phyloP scores from a whole-genome alignment of 2,888 invertebrate genomes.

The Pandemis cinnamomeana region DNA sequence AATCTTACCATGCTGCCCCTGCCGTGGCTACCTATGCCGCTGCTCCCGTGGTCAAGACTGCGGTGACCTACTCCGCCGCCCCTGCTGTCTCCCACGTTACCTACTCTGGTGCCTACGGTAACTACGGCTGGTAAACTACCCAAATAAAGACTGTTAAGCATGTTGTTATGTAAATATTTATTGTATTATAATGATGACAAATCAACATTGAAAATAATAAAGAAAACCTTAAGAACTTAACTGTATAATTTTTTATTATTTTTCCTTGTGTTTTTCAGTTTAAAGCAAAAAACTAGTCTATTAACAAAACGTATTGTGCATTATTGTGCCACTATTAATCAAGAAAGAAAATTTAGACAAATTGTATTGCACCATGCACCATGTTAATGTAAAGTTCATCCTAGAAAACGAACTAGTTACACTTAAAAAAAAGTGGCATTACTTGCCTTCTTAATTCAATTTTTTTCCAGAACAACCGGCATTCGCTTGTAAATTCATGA shows the following conservation, averaged over 20 bases:
- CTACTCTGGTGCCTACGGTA: slow-evolving; percentile 82
- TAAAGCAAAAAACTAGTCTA: too few relatives aligned
- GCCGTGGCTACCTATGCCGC: slow-evolving; percentile 67
- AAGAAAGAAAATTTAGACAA: too few relatives aligned
- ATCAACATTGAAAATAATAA: slow-evolving; percentile 24
- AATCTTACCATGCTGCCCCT: slow-evolving; percentile 48
- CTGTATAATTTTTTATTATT: not conserved
- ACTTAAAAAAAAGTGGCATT: too few relatives aligned
- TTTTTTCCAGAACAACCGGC: too few relatives aligned
- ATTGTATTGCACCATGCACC: too few relatives aligned
- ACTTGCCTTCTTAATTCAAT: too few relatives aligned
- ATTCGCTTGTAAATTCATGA: too few relatives aligned
- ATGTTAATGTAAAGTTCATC: too few relatives aligned
- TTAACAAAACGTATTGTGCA: too few relatives aligned
- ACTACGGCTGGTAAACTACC: slow-evolving; percentile 57
- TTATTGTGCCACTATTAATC: too few relatives aligned
- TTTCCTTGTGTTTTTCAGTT: too few relatives aligned
- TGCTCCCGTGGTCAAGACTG: slow-evolving; percentile 54
- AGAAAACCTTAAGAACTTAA: slow-evolving; percentile 8
- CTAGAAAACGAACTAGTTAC: too few relatives aligned
- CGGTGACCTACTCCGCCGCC: slow-evolving; percentile 79
- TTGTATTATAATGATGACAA: slow-evolving; percentile 33
- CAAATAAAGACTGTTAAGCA: slow-evolving; percentile 40
- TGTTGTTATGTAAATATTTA: slow-evolving; percentile 44
- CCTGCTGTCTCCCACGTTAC: slow-evolving; percentile 83